Percentiles rank a stretch among this genome's conserved stretches.
These are phyloP conservation scores for Cheumatopsyche charites DNA, from an alignment of 1,140 invertebrate genomes.

Conservation along the genomic window DNA sequence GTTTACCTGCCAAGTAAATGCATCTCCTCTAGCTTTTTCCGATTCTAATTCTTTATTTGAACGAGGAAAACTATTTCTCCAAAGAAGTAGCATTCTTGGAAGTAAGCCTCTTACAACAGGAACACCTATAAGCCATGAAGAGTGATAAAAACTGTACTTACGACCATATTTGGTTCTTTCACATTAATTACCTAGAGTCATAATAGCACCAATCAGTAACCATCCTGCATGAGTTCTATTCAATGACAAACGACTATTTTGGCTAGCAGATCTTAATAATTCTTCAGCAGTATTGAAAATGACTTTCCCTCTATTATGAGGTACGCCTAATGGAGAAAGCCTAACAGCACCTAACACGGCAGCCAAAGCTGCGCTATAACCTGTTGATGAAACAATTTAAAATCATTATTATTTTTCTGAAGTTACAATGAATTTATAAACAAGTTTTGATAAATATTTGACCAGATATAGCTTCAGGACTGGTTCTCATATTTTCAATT, in stretches of 20 bases:
- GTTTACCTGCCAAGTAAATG: constrained; percentile 93
- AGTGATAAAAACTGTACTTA: constrained; percentile 29
- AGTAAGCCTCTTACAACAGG: constrained; percentile 88
- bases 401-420: not conserved
- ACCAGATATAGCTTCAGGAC: constrained; percentile 91
- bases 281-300: constrained; percentile 98
- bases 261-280: constrained; percentile 92
- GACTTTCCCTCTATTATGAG: constrained; percentile 94
- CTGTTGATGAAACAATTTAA: constrained; percentile 61
- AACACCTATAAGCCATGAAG: constrained; percentile 68
- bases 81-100: constrained; percentile 91
- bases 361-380: constrained; percentile 92
- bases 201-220: constrained; percentile 95
- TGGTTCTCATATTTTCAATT: constrained; percentile 87
- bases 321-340: constrained; percentile 91
- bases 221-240: constrained; percentile 96
- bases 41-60: constrained; percentile 95
- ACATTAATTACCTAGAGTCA: constrained; percentile 80
- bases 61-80: constrained; percentile 97
- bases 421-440: constrained; percentile 5
- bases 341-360: constrained; percentile 91
- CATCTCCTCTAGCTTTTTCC: constrained; percentile 96
- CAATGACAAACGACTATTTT: constrained; percentile 93
- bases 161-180: constrained; percentile 32
- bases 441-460: constrained; percentile 12